Conservation (phyloP, 2,113 vertebrate species). For the Pseudorhombus dupliciocellatus region DNA sequence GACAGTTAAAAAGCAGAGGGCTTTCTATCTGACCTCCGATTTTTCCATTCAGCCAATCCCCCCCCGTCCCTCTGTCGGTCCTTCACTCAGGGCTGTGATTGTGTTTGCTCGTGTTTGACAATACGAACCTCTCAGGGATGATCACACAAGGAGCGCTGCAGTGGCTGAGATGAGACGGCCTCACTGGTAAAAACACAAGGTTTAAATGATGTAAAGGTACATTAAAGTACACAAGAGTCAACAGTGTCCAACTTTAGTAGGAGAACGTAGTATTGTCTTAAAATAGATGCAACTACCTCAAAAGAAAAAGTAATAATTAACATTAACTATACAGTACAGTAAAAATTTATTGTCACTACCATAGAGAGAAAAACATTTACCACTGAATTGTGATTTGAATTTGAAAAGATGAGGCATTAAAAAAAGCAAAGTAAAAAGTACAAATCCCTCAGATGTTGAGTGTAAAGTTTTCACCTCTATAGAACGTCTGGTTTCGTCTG, state of each 20-base stretch:
- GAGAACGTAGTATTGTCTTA: too few relatives aligned
- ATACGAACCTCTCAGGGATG: slow-evolving; percentile 1
- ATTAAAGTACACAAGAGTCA: too few relatives aligned
- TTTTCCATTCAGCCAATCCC: slow-evolving; percentile 64
- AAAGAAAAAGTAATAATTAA: too few relatives aligned
- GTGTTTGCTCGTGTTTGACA: slow-evolving; percentile 40
- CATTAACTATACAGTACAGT: too few relatives aligned
- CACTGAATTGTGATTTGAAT: too few relatives aligned
- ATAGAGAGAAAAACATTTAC: too few relatives aligned
- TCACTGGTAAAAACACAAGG: neutral
- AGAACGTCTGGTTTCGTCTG: neutral
- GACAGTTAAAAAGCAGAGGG: slow-evolving; percentile 75
- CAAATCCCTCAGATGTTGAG: neutral
- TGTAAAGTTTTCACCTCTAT: neutral
- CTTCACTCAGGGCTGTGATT: slow-evolving; percentile 35
- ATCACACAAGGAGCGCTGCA: neutral
- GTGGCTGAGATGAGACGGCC: neutral
- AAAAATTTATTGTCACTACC: too few relatives aligned
- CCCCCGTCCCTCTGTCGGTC: slow-evolving; percentile 29
- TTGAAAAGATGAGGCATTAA: neutral
- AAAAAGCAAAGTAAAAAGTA: slow-evolving; percentile 1
- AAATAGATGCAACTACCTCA: too few relatives aligned
- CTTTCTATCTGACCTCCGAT: slow-evolving; percentile 74
- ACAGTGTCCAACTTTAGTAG: too few relatives aligned
- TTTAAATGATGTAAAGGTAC: neutral